Percentiles rank a stretch among this genome's conserved stretches.
Evolutionary conservation across 1,140 invertebrate genomes (phyloP).

Genomic region (Zaprionus camerounensis): DNA sequence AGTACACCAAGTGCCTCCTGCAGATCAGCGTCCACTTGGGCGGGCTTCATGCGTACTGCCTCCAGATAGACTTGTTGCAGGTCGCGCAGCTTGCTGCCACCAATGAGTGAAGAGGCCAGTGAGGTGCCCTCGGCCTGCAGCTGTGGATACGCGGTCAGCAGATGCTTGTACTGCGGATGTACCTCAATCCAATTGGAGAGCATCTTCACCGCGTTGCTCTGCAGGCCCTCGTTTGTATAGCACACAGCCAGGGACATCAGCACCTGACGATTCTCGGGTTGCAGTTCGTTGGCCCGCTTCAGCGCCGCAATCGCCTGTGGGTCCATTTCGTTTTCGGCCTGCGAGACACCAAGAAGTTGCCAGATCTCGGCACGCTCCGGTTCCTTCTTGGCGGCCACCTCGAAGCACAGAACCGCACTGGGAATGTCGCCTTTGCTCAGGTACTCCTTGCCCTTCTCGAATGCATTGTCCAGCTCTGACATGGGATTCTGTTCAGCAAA

Average conservation of each 20-base stretch:
- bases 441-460: conserved; percentile 93
- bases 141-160: conserved; percentile 86
- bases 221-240: conserved; percentile 97
- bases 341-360: conserved; percentile 93
- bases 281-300: conserved; percentile 92
- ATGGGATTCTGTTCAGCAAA: conserved; percentile 96
- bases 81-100: conserved; percentile 84
- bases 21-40: conserved; percentile 95
- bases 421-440: conserved; percentile 95
- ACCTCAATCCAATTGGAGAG: conserved; percentile 93
- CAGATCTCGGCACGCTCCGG: conserved; percentile 92
- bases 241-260: conserved; percentile 96
- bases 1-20: conserved; percentile 98
- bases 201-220: conserved; percentile 89
- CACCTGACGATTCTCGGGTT: conserved; percentile 92
- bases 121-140: conserved; percentile 37
- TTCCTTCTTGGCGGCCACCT: conserved; percentile 96
- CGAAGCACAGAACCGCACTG: conserved; percentile 97
- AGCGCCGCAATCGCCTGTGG: conserved; percentile 94
- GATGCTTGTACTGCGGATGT: conserved; percentile 93
- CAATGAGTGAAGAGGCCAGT: conserved; percentile 71
- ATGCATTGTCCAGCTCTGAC: conserved; percentile 91
- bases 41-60: conserved; percentile 92
- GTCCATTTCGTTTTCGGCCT: conserved; percentile 92
- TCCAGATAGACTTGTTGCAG: conserved; percentile 93